Conservation (phyloP, 2,888 invertebrate species). For the Ptychoptera albimana region DNA sequence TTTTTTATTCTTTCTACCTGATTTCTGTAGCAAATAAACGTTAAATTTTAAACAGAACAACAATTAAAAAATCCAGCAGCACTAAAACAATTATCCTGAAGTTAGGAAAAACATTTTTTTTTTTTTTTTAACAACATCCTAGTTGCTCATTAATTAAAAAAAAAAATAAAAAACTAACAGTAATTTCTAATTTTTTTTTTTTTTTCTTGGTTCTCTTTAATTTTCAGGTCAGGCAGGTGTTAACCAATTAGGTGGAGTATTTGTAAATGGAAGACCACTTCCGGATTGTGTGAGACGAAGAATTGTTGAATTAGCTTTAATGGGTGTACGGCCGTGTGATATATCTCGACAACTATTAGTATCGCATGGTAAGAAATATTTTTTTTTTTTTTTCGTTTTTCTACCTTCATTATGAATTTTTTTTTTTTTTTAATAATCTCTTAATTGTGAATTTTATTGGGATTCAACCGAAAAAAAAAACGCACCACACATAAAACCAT, state of each 20-base stretch:
- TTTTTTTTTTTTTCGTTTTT: not conserved
- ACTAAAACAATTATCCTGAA: too few relatives aligned
- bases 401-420: conserved; percentile 4
- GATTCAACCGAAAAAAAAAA: too few relatives aligned
- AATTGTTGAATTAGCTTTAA: conserved; percentile 85
- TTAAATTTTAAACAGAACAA: too few relatives aligned
- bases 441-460: too few relatives aligned
- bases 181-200: not conserved
- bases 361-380: conserved; percentile 56
- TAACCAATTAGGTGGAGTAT: conserved; percentile 92
- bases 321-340: conserved; percentile 92
- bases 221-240: conserved; percentile 85
- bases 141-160: too few relatives aligned
- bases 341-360: conserved; percentile 90
- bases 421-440: not conserved
- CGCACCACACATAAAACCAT: too few relatives aligned
- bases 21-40: too few relatives aligned
- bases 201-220: conserved; percentile 5
- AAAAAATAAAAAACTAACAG: too few relatives aligned
- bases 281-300: conserved; percentile 86
- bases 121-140: too few relatives aligned
- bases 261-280: conserved; percentile 92
- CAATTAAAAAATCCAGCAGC: too few relatives aligned
- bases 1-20: too few relatives aligned
- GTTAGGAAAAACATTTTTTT: too few relatives aligned